Conservation (phyloP, 2,888 invertebrate genomes). For the Drosophila parthenogenetica region DNA sequence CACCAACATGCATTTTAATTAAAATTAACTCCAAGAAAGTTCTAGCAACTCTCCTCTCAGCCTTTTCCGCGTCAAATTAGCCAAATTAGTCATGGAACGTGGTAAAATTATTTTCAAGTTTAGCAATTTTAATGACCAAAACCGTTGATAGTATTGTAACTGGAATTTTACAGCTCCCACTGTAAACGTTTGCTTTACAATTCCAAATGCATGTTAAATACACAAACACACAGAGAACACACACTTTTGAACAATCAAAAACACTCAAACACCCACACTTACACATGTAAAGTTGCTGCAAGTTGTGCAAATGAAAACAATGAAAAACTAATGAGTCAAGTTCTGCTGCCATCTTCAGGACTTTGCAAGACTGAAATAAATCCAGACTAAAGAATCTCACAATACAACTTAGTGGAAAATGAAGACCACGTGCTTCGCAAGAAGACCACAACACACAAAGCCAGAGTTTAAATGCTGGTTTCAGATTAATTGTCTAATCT, state of each 20-base stretch:
- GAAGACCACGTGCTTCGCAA: slow-evolving; percentile 10
- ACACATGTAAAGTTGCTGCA: slow-evolving; percentile 14
- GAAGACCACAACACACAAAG: neutral
- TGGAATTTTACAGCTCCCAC: slow-evolving; percentile 10
- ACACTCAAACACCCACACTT: slow-evolving; percentile 19
- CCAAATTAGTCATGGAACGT: slow-evolving; percentile 66
- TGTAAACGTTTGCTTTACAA: slow-evolving; percentile 29
- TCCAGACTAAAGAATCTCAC: slow-evolving; percentile 10
- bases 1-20: slow-evolving; percentile 45
- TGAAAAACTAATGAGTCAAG: slow-evolving; percentile 73
- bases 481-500: neutral
- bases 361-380: slow-evolving; percentile 16
- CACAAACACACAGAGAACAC: slow-evolving; percentile 20
- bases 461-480: neutral
- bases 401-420: slow-evolving; percentile 28
- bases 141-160: slow-evolving; percentile 4
- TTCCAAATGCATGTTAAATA: slow-evolving; percentile 12
- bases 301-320: slow-evolving; percentile 70
- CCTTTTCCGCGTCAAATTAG: slow-evolving; percentile 65
- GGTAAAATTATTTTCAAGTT: slow-evolving; percentile 42
- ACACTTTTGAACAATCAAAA: slow-evolving; percentile 29
- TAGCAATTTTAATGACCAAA: slow-evolving; percentile 27
- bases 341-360: slow-evolving; percentile 31
- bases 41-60: slow-evolving; percentile 8
- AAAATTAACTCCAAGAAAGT: slow-evolving; percentile 42